Base-by-base conservation (phyloP, 2,797 vertebrate species). In the Takifugu rubripes region DNA sequence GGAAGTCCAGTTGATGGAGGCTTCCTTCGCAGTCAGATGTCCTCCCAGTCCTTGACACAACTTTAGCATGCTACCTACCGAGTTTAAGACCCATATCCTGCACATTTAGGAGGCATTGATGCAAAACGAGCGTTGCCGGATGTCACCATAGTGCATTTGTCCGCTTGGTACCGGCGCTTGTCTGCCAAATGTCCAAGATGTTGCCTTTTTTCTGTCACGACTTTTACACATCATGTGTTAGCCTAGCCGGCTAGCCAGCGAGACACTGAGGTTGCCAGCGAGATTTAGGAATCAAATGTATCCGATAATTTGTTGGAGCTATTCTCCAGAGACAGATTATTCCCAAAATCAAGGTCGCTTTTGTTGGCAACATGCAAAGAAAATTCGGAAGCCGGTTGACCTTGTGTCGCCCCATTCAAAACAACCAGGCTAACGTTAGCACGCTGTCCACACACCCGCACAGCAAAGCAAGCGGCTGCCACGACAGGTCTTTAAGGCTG, bases 321-420 rank as follows among this genome's bases (percentile, higher is more conserved):
- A 3, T 4, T 4, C 11, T 40, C 36, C 11, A 40, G 11, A 40
- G 36, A 14, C 36, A 14, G 9, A 33, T 33, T 33, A 33, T 10
- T 33, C 7, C 3, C 8, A 5, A 33, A 44, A 15, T 44, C 16
- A n/a, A 16, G n/a, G 16, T n/a, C 5, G n/a, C 43, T 44, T 44
- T 44, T 1, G 43, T 16, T 43, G 14, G 43, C 10, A 33, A 33
- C 31, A 10, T 10, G 15, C n/a, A 44, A 44, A 16, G 7, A 17
- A 44, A 16, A 44, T 16, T 4, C 1, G 0, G 26, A 46, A 29
- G 53, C 59, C 36, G 52, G 56, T 84, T 91, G 90, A 91, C 90
- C 90, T 91, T 92, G 89, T 75, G 67, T 83, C 33, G 66, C 60
- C 76, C 71, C 45, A 6, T 8, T 47, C 29, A 16, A 50, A 55